A percentile compares a stretch with the other conserved stretches of the same genome.
These are phyloP conservation scores for Sitophilus oryzae DNA, from an alignment of 1,140 invertebrate species.

Conservation along the genomic window DNA sequence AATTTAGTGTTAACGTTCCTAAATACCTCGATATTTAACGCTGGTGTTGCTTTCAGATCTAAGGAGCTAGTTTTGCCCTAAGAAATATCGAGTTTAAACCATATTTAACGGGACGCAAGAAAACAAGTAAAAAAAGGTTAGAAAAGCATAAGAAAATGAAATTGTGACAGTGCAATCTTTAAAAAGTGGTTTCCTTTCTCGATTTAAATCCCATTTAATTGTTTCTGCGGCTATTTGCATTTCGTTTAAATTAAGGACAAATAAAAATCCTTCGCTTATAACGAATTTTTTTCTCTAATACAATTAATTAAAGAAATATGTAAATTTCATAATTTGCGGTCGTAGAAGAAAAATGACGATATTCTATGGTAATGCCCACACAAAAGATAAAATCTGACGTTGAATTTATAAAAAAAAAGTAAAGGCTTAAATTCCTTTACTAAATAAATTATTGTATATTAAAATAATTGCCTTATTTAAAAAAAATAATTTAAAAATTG, in stretches of 20 bases:
- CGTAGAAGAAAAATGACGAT: constrained; percentile 3
- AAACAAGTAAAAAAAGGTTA: too few relatives aligned
- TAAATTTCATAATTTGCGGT: constrained; percentile 14
- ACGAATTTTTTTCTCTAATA: constrained; percentile 13
- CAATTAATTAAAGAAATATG: constrained; percentile 26
- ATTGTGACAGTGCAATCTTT: constrained; percentile 16
- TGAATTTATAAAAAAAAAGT: background rate
- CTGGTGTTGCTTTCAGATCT: background rate
- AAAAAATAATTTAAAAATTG: too few relatives aligned
- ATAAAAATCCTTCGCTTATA: constrained; percentile 18
- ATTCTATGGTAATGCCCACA: constrained; percentile 6
- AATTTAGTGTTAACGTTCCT: constrained; percentile 12
- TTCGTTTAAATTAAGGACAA: constrained; percentile 29
- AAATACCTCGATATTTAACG: constrained; percentile 14
- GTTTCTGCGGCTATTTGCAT: constrained; percentile 26
- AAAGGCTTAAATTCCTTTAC: background rate
- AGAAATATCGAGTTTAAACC: background rate
- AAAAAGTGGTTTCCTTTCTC: constrained; percentile 15
- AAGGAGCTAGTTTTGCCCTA: background rate
- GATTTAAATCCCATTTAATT: constrained; percentile 22
- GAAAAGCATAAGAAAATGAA: constrained; percentile 25
- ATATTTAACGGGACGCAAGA: too few relatives aligned
- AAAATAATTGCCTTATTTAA: background rate
- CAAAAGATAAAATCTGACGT: constrained; percentile 4
- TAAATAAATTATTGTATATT: background rate